Percentiles rank a stretch among this genome's conserved stretches.
Evolutionary conservation across 2,113 vertebrate genomes (phyloP).

Genomic region (Crotophaga sulcirostris): DNA sequence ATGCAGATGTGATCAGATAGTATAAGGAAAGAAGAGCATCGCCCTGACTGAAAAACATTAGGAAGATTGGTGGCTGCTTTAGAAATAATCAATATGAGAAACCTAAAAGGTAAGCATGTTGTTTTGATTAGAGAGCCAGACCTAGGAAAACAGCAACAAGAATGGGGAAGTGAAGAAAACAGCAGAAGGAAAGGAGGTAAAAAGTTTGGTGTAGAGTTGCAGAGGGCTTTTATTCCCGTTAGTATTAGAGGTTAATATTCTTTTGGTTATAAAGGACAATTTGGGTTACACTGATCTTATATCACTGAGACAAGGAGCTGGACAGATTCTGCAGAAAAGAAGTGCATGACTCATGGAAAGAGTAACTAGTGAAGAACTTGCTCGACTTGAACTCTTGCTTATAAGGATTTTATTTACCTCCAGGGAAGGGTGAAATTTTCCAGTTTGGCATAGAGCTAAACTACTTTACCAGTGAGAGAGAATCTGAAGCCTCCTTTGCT

Average conservation of each 20-base stretch:
- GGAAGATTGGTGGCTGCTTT: background rate
- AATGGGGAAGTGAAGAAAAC: background rate
- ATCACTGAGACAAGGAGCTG: constrained; percentile 10
- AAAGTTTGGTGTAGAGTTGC: background rate
- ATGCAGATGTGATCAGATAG: background rate
- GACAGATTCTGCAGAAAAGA: constrained; percentile 3
- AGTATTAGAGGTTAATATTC: background rate
- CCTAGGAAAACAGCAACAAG: background rate
- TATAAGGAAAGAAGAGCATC: background rate
- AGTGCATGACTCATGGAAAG: constrained; percentile 57
- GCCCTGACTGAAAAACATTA: background rate
- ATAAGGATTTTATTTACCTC: constrained; percentile 44
- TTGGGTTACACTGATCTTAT: background rate
- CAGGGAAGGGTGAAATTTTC: constrained; percentile 43
- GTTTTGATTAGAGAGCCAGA: constrained; percentile 15
- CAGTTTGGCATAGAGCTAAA: constrained; percentile 52
- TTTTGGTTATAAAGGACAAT: background rate
- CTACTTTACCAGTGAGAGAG: constrained; percentile 49
- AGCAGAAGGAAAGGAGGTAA: background rate
- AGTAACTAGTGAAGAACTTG: constrained; percentile 42
- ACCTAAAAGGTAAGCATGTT: background rate
- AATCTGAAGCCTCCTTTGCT: background rate
- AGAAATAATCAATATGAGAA: background rate
- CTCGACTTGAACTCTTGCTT: constrained; percentile 32
- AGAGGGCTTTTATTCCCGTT: constrained; percentile 13